Conservation (phyloP, 2,113 vertebrate species). For the Actenoides lindsayi region DNA sequence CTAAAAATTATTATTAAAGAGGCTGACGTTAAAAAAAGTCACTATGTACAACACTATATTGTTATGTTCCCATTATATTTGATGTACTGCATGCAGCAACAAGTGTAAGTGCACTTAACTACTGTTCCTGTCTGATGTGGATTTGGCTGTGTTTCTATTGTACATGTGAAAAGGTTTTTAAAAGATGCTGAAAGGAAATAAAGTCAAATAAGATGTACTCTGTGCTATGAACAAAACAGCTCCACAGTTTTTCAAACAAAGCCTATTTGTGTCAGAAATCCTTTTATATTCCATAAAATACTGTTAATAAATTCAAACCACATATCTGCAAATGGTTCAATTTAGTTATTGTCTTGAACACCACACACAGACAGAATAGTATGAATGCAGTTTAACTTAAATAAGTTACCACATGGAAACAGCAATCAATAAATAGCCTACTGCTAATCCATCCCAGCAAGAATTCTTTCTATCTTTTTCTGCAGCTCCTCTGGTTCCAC, state of each 20-base stretch:
- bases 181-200: slow-evolving; percentile 1
- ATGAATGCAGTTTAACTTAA: neutral
- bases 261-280: neutral
- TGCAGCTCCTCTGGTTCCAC: neutral
- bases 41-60: neutral
- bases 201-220: neutral
- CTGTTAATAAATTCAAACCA: slow-evolving; percentile 24
- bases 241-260: neutral
- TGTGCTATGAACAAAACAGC: neutral
- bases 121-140: neutral
- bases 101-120: neutral
- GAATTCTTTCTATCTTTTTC: neutral
- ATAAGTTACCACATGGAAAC: neutral
- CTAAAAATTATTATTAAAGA: neutral
- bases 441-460: slow-evolving; percentile 2
- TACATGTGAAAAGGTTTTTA: slow-evolving; percentile 7
- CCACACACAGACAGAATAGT: neutral
- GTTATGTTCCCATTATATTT: neutral
- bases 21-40: neutral
- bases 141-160: neutral
- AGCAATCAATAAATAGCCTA: neutral
- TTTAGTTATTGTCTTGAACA: neutral
- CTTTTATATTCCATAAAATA: neutral
- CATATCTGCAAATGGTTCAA: neutral
- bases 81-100: neutral